Conservation (phyloP, 2,113 vertebrate species). For the Lates calcarifer region DNA sequence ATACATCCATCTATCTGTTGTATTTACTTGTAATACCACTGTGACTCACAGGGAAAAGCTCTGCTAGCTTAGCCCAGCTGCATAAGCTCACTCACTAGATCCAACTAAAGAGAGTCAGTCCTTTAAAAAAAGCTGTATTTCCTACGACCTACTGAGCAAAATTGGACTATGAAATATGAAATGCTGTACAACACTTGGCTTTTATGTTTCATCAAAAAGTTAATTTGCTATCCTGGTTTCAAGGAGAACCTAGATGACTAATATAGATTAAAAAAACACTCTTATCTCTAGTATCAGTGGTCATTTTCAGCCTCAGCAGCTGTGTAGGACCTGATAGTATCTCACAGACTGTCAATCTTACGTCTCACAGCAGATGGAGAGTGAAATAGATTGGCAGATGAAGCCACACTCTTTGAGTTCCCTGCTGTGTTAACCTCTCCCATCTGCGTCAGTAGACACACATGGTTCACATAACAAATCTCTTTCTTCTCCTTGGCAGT, state of each 20-base stretch:
- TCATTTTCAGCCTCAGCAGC: slow-evolving; percentile 59
- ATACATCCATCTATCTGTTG: slow-evolving; percentile 51
- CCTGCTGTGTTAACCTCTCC: slow-evolving; percentile 67
- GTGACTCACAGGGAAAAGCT: slow-evolving; percentile 46
- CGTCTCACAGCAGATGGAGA: slow-evolving; percentile 49
- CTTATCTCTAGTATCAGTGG: slow-evolving; percentile 46
- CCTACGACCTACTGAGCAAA: neutral
- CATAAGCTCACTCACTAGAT: slow-evolving; percentile 48
- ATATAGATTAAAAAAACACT: slow-evolving; percentile 6
- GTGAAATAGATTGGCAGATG: slow-evolving; percentile 62
- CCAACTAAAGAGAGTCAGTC: slow-evolving; percentile 10
- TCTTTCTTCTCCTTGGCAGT: slow-evolving; percentile 71
- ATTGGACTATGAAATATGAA: neutral
- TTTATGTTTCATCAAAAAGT: neutral
- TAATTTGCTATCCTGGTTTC: neutral
- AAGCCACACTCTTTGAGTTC: slow-evolving; percentile 59
- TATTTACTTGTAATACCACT: slow-evolving; percentile 52
- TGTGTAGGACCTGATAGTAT: slow-evolving; percentile 52
- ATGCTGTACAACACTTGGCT: neutral
- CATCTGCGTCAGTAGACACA: slow-evolving; percentile 77
- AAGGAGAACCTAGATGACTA: neutral
- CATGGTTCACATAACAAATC: slow-evolving; percentile 83
- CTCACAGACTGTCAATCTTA: slow-evolving; percentile 63
- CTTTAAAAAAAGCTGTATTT: slow-evolving; percentile 21
- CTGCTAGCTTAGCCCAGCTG: slow-evolving; percentile 58